Evolutionary conservation across 2,113 vertebrate genomes (phyloP), one percentile per base, ranked within the genome.

Genomic region (Epinephelus lanceolatus): DNA sequence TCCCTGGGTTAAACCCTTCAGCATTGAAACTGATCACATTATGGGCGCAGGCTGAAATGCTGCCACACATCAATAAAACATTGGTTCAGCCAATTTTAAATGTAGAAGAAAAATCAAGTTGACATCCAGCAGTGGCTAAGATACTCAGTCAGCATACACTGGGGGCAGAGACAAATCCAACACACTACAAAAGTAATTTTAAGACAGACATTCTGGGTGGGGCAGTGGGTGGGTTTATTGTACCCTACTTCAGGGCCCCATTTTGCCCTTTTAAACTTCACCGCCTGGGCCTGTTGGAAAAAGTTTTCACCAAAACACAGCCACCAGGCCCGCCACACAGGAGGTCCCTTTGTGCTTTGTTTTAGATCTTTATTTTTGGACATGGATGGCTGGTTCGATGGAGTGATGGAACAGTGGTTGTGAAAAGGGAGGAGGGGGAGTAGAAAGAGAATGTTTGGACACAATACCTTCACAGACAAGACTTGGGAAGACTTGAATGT

Each of bases 301-400:
- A 80, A 18, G 17, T 63, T 49, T 62, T 56, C 56, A 63, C 66
- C 62, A 53, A 76, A 83, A 87, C 79, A 76, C 63, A 49, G 60
- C 62, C 69, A 80, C 76, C 78, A 78, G 49, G 76, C 76, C 27
- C 45, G 62, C 81, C 5, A 7, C 86, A 84, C 83, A 89, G 89
- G 89, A 83, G 86, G 76, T 71, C 82, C 57, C 60, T 89, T 85
- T 91, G 80, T 90, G 79, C 85, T 87, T 81, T 86, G 88, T 86
- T 75, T 88, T 51, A 70, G 72, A 80, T 81, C 81, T 86, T 91
- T 91, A 84, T 79, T 90, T 87, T 85, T 86, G 79, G 79, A 71
- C 76, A 52, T 13, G 63, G 71, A 71, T 56, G 30, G 77, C 55
- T 71, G 74, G 55, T 80, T 85, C 67, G 83, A 82, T 40, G 25